Evolutionary conservation across 2,113 vertebrate genomes (phyloP).

Genomic region (Ceuthmochares aereus): DNA sequence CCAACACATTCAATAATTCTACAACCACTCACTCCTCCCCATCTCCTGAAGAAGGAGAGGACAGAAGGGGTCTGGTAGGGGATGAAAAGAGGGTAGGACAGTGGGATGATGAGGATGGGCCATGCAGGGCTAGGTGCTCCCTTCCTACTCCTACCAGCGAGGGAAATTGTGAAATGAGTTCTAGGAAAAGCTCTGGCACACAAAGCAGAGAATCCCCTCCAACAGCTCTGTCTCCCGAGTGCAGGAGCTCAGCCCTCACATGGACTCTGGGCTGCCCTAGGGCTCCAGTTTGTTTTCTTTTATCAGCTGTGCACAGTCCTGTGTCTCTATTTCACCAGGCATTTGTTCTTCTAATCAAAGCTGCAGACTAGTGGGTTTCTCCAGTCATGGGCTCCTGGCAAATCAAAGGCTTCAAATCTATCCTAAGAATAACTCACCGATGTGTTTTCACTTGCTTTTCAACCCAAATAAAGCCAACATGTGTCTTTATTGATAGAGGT

Average conservation of each 20-base stretch:
- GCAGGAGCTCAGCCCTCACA: neutral
- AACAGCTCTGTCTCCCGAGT: neutral
- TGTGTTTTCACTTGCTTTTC: neutral
- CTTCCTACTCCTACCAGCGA: neutral
- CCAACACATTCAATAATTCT: no score
- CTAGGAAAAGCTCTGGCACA: neutral
- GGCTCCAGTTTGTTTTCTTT: neutral
- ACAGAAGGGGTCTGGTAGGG: neutral
- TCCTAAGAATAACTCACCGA: fast-evolving
- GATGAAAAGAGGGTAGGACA: neutral
- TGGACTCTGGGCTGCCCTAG: no score
- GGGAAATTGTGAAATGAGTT: neutral
- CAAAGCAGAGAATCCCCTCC: neutral
- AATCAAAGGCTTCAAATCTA: neutral
- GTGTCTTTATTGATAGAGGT: fast-evolving
- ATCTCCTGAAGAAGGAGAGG: neutral
- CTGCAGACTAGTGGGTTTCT: no score
- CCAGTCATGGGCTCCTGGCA: neutral
- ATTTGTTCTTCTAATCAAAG: neutral
- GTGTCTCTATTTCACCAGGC: neutral
- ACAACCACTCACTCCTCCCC: neutral
- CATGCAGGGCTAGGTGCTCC: neutral
- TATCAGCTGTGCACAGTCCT: neutral
- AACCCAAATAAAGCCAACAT: neutral
- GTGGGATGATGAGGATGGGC: neutral